Base-by-base conservation (phyloP, 2,113 vertebrate genomes). In the Bucco capensis region DNA sequence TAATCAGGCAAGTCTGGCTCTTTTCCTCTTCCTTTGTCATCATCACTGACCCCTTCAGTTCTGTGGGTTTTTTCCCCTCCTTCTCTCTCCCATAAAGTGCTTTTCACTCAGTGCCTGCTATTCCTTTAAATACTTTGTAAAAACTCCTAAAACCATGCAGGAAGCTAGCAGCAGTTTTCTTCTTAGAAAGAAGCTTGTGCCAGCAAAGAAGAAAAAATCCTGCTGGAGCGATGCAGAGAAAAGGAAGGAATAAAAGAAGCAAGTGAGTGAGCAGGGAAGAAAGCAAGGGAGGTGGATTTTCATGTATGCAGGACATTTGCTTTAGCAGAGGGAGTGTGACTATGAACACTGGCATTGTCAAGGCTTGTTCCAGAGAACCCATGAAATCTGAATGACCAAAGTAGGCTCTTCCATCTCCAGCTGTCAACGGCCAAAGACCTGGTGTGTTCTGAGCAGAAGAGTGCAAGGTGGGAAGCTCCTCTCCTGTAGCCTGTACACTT, bases 51-150 rank as follows among this genome's bases (percentile, higher is more conserved):
- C 67, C 42, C 71, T 90, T 74, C 86, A 75, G 60, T 42, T 83
- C 22, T 66, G 60, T 58, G 65, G 42, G 27, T 5, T 25, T 38
- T 88, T 83, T 33, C 16, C n/a, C 31, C 54, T 84, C 75, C 9
- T 56, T 44, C 33, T 54, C 62, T 84, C 46, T 28, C 54, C 24
- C 24, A 9, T 57, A 69, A 83, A 90, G 42, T 3, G 8, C 3
- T 80, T 89, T 80, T 85, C 51, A 67, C 70, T 70, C 47, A 10
- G 64, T 72, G 70, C 53, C 27, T 44, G 58, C 79, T 84, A 23
- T 65, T 86, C 62, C 92, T 96, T 90, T 83, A 93, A 94, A 83
- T 57, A 31, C 92, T 84, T 92, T 14, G 57, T 31, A 62, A 89
- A 85, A 90, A 76, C 83, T 69, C 58, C 3, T 92, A 82, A 86